Conservation (phyloP, 1,140 invertebrate species). For the Drosophila persimilis region DNA sequence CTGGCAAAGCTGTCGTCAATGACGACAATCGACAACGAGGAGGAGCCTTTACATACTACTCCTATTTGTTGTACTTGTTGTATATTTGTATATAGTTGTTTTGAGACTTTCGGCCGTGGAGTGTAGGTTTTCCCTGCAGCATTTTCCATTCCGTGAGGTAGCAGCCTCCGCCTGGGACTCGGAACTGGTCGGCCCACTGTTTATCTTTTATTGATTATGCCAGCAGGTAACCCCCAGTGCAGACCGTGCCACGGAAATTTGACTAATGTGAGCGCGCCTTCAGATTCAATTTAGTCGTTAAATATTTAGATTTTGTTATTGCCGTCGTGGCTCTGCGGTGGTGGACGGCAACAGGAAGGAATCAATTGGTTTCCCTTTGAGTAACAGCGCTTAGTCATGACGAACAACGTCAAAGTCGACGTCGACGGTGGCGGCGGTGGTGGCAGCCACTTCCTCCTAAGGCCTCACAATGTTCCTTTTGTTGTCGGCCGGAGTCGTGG, state of each 20-base stretch:
- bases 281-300: constrained; percentile 78
- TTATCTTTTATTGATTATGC: constrained; percentile 77
- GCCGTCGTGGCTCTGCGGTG: constrained; percentile 40
- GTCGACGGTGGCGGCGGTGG: constrained; percentile 7
- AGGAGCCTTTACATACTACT: constrained; percentile 8
- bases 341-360: constrained; percentile 63
- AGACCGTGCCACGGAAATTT: constrained; percentile 61
- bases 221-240: constrained; percentile 59
- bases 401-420: constrained; percentile 20
- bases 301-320: constrained; percentile 75
- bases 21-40: constrained; percentile 27
- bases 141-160: constrained; percentile 72
- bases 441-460: constrained; percentile 61
- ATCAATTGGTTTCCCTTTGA: constrained; percentile 74
- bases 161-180: constrained; percentile 4
- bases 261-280: constrained; percentile 72
- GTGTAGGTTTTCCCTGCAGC: constrained; percentile 60
- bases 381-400: constrained; percentile 67
- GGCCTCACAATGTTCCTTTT: constrained; percentile 59
- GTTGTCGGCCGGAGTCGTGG: constrained; percentile 39
- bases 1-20: constrained; percentile 44
- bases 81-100: constrained; percentile 1
- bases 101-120: constrained; percentile 1
- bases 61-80: not conserved
- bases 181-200: constrained; percentile 57